Base-by-base conservation (phyloP, 2,113 vertebrate genomes). In the Podarcis raffonei region DNA sequence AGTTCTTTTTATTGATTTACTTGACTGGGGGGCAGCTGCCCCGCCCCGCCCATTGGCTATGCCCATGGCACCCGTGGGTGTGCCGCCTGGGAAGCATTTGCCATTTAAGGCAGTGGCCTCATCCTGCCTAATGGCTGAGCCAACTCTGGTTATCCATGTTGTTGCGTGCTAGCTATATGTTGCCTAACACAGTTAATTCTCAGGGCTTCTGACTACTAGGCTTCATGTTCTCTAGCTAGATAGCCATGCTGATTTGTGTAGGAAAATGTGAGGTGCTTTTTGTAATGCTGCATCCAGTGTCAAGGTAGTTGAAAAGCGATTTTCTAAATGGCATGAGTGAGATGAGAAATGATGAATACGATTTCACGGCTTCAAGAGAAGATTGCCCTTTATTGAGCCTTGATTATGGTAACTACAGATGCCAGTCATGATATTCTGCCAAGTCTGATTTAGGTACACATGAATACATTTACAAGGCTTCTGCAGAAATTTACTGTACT, bases 381-480 rank as follows among this genome's bases (percentile, higher is more conserved):
- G 68, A 87, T 80, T 87, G 77, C 65, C 71, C 48, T 87, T 80
- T 20, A 87, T 80, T 57, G 69, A 87, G 65, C 39, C 22, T 53
- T 68, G 62, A 86, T 86, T 80, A 57, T 27, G 39, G 32, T 81
- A 87, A 78, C 76, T 87, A 7, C 42, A 20, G 2, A 53, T 87
- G 68, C 66, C 42, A 80, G 25, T 72, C 77, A 81, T 81, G 78
- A 37, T 23, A 59, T 57, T 80, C 42, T 72, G 23, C 3, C 48
- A 75, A 62, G n/a, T 75, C 1, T 72, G 20, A 35, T 37, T 32
- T 37, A 48, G 37, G 78, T 86, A 78, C 59, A 42, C 27, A 42
- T 68, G 18, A 76, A 68, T 86, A 12, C 27, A 68, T 86, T 78
- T 66, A 42, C 84, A 68, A 77, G 30, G 30, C 15, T 68, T 20